These are phyloP conservation scores for Diorhabda carinulata DNA, from an alignment of 1,140 invertebrate genomes.

Conservation along the genomic window DNA sequence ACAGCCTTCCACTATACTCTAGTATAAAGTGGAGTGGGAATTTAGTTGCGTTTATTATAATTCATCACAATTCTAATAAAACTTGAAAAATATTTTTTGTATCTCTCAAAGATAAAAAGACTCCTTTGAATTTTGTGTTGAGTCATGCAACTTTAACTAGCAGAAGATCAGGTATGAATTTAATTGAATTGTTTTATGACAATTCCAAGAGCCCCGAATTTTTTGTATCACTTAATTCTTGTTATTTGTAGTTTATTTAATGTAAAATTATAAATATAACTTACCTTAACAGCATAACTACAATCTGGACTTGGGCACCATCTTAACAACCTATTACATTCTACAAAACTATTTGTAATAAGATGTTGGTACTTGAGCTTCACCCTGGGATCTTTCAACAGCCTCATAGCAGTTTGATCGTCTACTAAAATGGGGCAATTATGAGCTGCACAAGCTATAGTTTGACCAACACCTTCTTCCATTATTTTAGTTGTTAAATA, in stretches of 20 bases:
- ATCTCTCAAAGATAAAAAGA: conserved; percentile 35
- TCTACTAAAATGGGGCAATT: conserved; percentile 61
- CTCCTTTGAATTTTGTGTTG: conserved; percentile 73
- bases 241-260: too few species aligned
- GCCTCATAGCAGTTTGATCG: conserved; percentile 65
- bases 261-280: not conserved
- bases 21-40: too few species aligned
- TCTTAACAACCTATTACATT: conserved; percentile 66
- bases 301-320: conserved; percentile 75
- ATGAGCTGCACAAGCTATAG: conserved; percentile 63
- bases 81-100: not conserved
- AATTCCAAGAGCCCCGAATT: conserved; percentile 66
- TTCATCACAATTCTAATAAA: too few species aligned
- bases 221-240: conserved; percentile 51
- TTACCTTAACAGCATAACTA: conserved; percentile 64
- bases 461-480: conserved; percentile 65
- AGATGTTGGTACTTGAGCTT: conserved; percentile 68
- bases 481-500: conserved; percentile 72
- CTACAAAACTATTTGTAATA: conserved; percentile 74
- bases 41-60: too few species aligned
- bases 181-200: not conserved
- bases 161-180: conserved; percentile 54
- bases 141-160: conserved; percentile 74
- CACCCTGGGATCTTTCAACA: conserved; percentile 62
- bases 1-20: too few species aligned